Conservation (phyloP, 1,140 invertebrate genomes). For the Linepithema humile region DNA sequence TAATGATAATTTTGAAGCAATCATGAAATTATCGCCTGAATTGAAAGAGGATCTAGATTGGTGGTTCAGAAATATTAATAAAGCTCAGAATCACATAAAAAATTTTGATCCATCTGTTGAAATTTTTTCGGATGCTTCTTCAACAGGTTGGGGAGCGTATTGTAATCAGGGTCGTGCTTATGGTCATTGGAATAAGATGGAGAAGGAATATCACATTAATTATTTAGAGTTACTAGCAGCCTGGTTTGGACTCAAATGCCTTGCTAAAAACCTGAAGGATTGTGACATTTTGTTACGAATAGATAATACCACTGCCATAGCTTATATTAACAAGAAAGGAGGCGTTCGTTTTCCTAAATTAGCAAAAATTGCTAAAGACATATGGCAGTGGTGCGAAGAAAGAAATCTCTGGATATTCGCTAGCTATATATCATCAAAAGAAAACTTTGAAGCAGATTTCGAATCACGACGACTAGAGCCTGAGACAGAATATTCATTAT, state of each 20-base stretch:
- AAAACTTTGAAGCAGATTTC: slow-evolving; percentile 31
- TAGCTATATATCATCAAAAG: slow-evolving; percentile 27
- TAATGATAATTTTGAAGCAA: slow-evolving; percentile 1
- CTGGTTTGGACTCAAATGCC: slow-evolving; percentile 12
- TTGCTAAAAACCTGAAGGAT: slow-evolving; percentile 20
- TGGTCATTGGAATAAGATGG: slow-evolving; percentile 19
- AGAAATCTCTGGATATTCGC: slow-evolving; percentile 29
- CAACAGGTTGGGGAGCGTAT: slow-evolving; percentile 24
- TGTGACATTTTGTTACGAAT: slow-evolving; percentile 63
- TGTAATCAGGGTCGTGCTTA: not conserved
- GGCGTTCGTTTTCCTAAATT: slow-evolving; percentile 19
- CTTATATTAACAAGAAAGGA: slow-evolving; percentile 54
- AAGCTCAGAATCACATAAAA: slow-evolving; percentile 44
- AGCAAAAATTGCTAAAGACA: slow-evolving; percentile 17
- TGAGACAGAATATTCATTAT: too few species aligned
- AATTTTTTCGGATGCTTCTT: slow-evolving; percentile 49
- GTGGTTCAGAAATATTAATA: slow-evolving; percentile 63
- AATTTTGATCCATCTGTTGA: not conserved
- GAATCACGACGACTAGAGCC: slow-evolving; percentile 22
- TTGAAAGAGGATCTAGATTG: slow-evolving; percentile 56
- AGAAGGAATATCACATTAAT: slow-evolving; percentile 52
- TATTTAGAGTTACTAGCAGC: slow-evolving; percentile 21
- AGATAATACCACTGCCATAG: slow-evolving; percentile 45
- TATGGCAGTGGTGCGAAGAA: slow-evolving; percentile 25
- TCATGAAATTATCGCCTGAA: not conserved